Evolutionary conservation across 1,140 invertebrate genomes (phyloP).

Genomic region (Zaprionus davidi): DNA sequence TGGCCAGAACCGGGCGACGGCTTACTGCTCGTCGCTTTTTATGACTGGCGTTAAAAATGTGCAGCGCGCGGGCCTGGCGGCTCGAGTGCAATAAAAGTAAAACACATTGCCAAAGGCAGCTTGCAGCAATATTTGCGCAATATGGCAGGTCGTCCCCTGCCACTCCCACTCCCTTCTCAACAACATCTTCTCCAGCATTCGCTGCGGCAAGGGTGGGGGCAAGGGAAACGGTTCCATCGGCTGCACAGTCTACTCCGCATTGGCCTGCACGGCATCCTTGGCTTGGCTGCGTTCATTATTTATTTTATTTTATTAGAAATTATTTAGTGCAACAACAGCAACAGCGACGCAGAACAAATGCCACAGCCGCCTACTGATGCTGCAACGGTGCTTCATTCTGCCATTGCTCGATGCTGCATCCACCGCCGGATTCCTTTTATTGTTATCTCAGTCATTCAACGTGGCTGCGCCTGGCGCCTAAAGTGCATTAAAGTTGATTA

Average conservation of each 20-base stretch:
- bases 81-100: conserved; percentile 82
- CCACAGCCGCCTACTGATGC: background rate
- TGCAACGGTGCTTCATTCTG: conserved; percentile 31
- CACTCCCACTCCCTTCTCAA: background rate
- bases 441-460: conserved; percentile 78
- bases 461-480: conserved; percentile 35
- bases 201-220: background rate
- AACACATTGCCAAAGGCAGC: conserved; percentile 81
- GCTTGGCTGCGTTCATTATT: conserved; percentile 75
- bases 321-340: conserved; percentile 70
- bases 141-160: conserved; percentile 51
- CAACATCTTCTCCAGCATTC: background rate
- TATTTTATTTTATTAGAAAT: conserved; percentile 83
- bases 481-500: conserved; percentile 80
- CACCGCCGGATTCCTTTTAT: conserved; percentile 72
- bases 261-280: conserved; percentile 46
- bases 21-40: conserved; percentile 74
- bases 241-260: conserved; percentile 26
- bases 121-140: conserved; percentile 81
- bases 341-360: conserved; percentile 8
- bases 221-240: no score
- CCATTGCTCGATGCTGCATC: conserved; percentile 23
- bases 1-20: conserved; percentile 3
- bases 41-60: conserved; percentile 80
- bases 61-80: conserved; percentile 67